Conservation (phyloP, 1,140 invertebrate genomes). For the Melipona quadrifasciata region DNA sequence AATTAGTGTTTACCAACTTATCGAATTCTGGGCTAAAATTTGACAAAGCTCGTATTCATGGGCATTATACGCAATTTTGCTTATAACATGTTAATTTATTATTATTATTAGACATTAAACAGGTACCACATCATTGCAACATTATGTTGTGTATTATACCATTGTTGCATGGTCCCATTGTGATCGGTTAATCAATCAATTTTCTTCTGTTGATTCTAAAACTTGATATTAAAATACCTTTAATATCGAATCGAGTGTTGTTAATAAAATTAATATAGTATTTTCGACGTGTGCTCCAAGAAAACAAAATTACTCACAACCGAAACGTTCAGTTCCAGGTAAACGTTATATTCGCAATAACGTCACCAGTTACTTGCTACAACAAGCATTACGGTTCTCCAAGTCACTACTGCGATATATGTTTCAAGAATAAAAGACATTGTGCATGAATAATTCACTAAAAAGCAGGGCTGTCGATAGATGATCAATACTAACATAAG, state of each 20-base stretch:
- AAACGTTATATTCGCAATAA: no score
- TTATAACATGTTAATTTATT: background rate
- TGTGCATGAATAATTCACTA: background rate
- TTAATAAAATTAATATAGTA: background rate
- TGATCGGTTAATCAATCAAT: background rate
- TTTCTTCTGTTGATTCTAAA: background rate
- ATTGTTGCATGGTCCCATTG: background rate
- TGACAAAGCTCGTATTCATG: background rate
- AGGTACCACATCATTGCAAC: background rate
- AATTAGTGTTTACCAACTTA: background rate
- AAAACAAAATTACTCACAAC: background rate
- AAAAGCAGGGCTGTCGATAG: background rate
- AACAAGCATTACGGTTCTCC: background rate
- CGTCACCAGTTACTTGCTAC: background rate
- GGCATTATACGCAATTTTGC: background rate
- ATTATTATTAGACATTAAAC: background rate
- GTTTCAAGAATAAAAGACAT: background rate
- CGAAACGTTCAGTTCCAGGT: no score
- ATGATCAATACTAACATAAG: background rate
- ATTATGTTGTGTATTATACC: background rate
- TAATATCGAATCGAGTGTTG: background rate
- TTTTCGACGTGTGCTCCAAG: background rate
- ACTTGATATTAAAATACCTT: background rate
- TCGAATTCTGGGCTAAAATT: background rate
- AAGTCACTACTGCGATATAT: background rate